Evolutionary conservation across 30 jellyfish, hydroid and myxozoan species (phyloP).

Genomic region (Pelagia noctiluca): DNA sequence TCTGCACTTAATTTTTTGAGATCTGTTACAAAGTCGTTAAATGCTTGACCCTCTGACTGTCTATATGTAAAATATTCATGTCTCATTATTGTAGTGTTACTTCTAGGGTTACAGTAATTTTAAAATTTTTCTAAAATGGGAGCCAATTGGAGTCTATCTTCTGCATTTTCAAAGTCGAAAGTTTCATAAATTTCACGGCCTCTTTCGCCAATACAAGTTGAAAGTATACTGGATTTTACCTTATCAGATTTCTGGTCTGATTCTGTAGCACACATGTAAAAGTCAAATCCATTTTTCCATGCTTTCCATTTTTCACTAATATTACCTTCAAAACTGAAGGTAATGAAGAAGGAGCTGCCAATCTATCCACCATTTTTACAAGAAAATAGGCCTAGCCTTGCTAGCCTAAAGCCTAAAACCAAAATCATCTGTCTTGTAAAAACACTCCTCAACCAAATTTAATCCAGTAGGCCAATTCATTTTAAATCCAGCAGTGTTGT

Average conservation of each 20-base stretch:
- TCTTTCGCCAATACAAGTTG: conserved; percentile 66
- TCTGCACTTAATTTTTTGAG: conserved; percentile 62
- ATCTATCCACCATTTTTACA: too few relatives aligned
- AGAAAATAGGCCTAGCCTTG: too few relatives aligned
- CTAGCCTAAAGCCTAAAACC: too few relatives aligned
- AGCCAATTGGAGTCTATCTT: conserved; percentile 42
- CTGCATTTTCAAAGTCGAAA: conserved; percentile 41
- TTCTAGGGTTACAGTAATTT: conserved; percentile 48
- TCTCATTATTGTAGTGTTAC: conserved; percentile 46
- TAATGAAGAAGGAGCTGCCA: too few relatives aligned
- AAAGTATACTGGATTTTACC: conserved; percentile 46
- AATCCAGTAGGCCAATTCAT: too few relatives aligned
- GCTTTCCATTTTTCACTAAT: too few relatives aligned
- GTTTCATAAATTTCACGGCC: conserved; percentile 65
- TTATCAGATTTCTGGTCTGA: conserved; percentile 48
- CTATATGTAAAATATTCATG: conserved; percentile 50
- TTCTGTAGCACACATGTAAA: too few relatives aligned
- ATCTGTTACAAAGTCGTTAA: conserved; percentile 42
- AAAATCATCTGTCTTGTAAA: too few relatives aligned
- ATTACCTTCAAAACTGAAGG: too few relatives aligned
- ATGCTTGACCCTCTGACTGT: conserved; percentile 47
- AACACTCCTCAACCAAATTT: too few relatives aligned
- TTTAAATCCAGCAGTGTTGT: too few relatives aligned
- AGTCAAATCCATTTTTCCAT: too few relatives aligned
- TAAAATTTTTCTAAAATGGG: conserved; percentile 50